Evolutionary conservation across 2,797 vertebrate species (phyloP).

Genomic region (Anisognathus igniventris): DNA sequence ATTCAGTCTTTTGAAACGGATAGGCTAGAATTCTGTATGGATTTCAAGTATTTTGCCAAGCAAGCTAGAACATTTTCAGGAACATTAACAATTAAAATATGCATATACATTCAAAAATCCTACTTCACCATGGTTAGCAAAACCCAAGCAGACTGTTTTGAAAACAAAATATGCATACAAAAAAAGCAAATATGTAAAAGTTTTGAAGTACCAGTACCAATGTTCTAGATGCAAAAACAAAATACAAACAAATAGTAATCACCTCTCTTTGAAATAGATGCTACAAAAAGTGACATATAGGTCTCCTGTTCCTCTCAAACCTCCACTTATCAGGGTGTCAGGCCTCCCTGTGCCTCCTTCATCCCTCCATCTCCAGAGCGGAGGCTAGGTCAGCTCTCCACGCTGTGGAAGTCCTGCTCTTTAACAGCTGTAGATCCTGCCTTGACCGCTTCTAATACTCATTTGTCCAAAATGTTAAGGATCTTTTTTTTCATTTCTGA

Average conservation of each 20-base stretch:
- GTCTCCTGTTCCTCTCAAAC: neutral
- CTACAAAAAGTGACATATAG: neutral
- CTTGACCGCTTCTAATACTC: neutral
- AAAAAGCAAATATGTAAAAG: neutral
- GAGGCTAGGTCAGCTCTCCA: neutral
- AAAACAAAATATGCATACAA: neutral
- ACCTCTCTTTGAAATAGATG: neutral
- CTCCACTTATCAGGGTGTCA: fast-evolving
- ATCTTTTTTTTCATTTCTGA: neutral
- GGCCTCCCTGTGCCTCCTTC: neutral
- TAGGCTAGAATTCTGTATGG: neutral
- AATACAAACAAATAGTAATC: neutral
- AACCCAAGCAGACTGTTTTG: neutral
- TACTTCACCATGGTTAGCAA: neutral
- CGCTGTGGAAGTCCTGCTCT: neutral
- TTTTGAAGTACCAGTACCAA: neutral
- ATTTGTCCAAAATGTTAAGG: neutral
- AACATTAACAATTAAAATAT: neutral
- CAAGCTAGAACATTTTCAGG: neutral
- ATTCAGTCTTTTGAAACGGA: neutral
- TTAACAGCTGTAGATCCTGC: neutral
- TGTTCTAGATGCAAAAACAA: neutral
- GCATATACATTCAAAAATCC: neutral
- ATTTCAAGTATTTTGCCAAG: neutral
- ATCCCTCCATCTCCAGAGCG: neutral